Evolutionary conservation across 1,140 invertebrate species (phyloP).

Genomic region (Sminthurinus signatus): DNA sequence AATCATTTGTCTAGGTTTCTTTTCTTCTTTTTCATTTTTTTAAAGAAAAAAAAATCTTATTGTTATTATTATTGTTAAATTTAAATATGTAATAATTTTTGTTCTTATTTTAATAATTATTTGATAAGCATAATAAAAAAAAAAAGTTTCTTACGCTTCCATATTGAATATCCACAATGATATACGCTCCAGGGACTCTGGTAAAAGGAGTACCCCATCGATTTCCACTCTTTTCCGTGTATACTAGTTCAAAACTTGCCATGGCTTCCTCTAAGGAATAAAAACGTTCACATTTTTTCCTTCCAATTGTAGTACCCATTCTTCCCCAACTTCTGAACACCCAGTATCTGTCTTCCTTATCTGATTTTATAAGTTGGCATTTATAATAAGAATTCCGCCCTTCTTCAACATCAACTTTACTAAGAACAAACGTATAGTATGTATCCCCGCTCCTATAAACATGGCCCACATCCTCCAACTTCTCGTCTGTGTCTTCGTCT

Average conservation of each 20-base stretch:
- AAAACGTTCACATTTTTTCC: constrained; percentile 63
- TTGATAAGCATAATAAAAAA: no score
- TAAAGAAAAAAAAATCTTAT: not conserved
- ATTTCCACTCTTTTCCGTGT: constrained; percentile 82
- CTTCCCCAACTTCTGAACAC: constrained; percentile 67
- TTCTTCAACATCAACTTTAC: constrained; percentile 73
- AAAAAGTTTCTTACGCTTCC: constrained; percentile 51
- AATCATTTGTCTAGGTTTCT: constrained; percentile 4
- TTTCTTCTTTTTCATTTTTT: no score
- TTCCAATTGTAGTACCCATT: constrained; percentile 87
- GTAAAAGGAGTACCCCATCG: constrained; percentile 64
- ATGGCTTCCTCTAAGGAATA: constrained; percentile 55
- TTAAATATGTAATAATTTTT: no score
- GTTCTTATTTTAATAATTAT: no score
- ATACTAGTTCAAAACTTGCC: constrained; percentile 59
- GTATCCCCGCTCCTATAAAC: constrained; percentile 41
- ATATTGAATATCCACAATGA: constrained; percentile 87
- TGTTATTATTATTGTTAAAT: no score
- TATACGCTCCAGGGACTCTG: constrained; percentile 75
- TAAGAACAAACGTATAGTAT: constrained; percentile 71
- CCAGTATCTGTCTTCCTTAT: constrained; percentile 48
- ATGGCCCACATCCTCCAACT: no score
- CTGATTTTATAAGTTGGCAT: constrained; percentile 77
- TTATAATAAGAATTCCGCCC: constrained; percentile 95
- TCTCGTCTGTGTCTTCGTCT: no score